Percentiles rank a stretch among this genome's conserved stretches.
phyloP scores from a whole-genome alignment of 23 tunicate species.

The Aplidium turbinatum region DNA sequence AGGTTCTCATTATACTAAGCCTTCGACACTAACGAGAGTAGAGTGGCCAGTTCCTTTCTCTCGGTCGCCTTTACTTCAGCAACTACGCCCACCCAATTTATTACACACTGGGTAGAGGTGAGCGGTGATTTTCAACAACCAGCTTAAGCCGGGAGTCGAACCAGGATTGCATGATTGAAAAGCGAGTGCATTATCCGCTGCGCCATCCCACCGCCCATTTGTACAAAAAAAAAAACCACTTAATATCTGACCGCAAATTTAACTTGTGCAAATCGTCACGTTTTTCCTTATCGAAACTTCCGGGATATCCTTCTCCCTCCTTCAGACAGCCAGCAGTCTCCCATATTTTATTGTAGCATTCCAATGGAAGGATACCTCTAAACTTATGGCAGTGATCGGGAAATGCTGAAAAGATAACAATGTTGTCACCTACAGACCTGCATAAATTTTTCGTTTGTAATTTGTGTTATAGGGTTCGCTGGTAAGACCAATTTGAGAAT shows the following conservation, averaged over 20 bases:
- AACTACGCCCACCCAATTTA: no score
- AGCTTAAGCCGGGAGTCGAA: no score
- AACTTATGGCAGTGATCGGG: not conserved
- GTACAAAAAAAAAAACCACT: not conserved
- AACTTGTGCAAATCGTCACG: not conserved
- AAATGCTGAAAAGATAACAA: not conserved
- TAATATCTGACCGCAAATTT: not conserved
- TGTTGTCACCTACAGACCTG: not conserved
- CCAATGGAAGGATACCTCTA: no score
- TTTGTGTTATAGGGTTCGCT: not conserved
- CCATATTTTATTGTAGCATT: constrained; percentile 1
- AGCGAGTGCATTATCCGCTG: not conserved
- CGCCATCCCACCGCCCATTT: not conserved
- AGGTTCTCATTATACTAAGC: no score
- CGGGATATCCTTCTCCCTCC: constrained; percentile 13
- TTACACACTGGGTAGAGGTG: no score
- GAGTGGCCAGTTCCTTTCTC: no score
- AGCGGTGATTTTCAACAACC: no score
- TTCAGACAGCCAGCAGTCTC: not conserved
- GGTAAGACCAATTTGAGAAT: not conserved
- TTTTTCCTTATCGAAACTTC: not conserved
- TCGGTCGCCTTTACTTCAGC: no score
- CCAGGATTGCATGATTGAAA: no score
- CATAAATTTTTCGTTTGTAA: not conserved
- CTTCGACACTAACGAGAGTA: no score